These are phyloP conservation scores for Drosophila triauraria DNA, from an alignment of 1,140 invertebrate genomes.

Conservation along the genomic window DNA sequence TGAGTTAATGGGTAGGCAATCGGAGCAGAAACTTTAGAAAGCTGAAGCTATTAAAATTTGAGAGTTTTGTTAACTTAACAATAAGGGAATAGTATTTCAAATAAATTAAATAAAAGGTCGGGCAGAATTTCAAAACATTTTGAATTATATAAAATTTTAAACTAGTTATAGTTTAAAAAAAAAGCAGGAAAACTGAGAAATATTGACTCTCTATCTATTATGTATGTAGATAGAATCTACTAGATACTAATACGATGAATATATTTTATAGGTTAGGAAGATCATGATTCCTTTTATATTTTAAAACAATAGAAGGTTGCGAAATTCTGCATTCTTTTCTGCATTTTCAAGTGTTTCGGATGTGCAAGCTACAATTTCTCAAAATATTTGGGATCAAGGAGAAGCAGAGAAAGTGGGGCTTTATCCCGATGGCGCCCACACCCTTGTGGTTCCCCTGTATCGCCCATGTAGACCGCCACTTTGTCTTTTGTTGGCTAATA, in stretches of 20 bases:
- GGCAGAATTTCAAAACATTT: too few species aligned
- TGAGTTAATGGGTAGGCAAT: not conserved
- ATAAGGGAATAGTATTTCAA: not conserved
- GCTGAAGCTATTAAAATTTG: not conserved
- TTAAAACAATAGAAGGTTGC: not conserved
- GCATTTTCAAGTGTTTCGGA: not conserved
- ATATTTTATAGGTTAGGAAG: too few species aligned
- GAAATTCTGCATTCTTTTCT: not conserved
- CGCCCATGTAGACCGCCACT: constrained; percentile 54
- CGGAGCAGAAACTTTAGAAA: not conserved
- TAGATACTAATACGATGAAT: too few species aligned
- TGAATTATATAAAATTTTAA: too few species aligned
- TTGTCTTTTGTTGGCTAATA: constrained; percentile 82
- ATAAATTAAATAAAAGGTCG: too few species aligned
- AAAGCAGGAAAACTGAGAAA: too few species aligned
- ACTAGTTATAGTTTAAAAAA: too few species aligned
- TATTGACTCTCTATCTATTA: too few species aligned
- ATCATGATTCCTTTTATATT: too few species aligned
- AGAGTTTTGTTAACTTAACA: not conserved
- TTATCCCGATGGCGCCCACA: not conserved
- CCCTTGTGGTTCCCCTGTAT: not conserved
- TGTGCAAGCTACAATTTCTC: not conserved
- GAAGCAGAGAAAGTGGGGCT: not conserved
- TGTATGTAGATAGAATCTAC: too few species aligned
- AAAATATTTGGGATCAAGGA: not conserved